phyloP scores from a whole-genome alignment of 2,888 invertebrate genomes.

The Drosophila diplacantha region DNA sequence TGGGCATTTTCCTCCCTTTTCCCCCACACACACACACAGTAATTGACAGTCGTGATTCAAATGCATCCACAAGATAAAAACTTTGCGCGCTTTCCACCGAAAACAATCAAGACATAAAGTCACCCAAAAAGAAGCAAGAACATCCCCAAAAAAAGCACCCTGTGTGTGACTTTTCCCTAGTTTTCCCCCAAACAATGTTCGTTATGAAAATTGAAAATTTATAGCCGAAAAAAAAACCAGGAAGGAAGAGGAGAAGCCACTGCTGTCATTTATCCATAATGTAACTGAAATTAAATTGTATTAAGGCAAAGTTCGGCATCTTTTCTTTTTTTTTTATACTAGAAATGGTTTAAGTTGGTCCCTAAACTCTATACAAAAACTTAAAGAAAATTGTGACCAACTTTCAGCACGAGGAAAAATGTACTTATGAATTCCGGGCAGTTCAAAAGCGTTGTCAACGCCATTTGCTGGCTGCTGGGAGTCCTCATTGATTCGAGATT shows the following conservation, averaged over 20 bases:
- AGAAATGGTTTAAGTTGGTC: neutral
- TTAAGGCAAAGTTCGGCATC: constrained; percentile 39
- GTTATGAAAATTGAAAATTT: constrained; percentile 70
- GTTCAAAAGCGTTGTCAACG: constrained; percentile 32
- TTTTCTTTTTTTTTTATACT: too few species aligned
- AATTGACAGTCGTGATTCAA: constrained; percentile 70
- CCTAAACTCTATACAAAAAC: neutral
- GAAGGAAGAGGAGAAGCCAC: neutral
- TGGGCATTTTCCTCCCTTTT: constrained; percentile 7
- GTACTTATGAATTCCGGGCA: constrained; percentile 28
- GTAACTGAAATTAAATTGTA: constrained; percentile 57
- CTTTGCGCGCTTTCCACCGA: constrained; percentile 52
- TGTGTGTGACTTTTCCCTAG: constrained; percentile 6
- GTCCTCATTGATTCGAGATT: constrained; percentile 27
- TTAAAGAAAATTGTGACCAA: neutral
- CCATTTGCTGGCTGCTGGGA: constrained; percentile 10
- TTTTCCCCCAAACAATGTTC: constrained; percentile 25
- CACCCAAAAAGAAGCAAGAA: constrained; percentile 9
- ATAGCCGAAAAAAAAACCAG: constrained; percentile 22
- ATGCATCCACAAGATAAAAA: constrained; percentile 53
- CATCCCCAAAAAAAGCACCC: constrained; percentile 8
- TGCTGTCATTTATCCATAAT: constrained; percentile 22
- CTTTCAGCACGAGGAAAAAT: neutral
- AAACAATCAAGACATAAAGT: constrained; percentile 65
- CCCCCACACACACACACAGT: constrained; percentile 40